These are phyloP conservation scores for Meriones psammophilus DNA, from an alignment of 2,797 vertebrate genomes.

Conservation along the genomic window DNA sequence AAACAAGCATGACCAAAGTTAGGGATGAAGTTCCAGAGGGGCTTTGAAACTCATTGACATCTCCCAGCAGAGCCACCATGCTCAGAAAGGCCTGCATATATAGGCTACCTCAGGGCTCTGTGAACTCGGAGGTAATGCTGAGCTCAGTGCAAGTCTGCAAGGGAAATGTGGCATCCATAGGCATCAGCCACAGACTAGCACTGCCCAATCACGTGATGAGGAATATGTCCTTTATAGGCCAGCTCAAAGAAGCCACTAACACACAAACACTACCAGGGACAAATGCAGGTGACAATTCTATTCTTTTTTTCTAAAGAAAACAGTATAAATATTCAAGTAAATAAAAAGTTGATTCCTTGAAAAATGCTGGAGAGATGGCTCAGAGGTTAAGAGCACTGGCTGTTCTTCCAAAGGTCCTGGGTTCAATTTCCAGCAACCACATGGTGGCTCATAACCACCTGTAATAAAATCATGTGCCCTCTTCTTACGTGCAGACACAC, in stretches of 20 bases:
- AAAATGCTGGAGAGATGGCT: no score
- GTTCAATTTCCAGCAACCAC: no score
- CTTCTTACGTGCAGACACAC: no score
- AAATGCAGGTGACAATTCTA: background rate
- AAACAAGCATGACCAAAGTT: background rate
- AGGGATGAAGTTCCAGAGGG: background rate
- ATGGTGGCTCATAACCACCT: no score
- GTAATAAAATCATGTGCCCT: no score
- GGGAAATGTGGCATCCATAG: background rate
- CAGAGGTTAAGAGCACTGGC: no score
- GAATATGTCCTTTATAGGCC: background rate
- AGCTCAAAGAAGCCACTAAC: background rate
- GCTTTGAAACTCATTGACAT: background rate
- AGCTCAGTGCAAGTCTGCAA: background rate
- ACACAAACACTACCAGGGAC: background rate
- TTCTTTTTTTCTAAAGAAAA: background rate
- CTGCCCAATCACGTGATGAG: background rate
- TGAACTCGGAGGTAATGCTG: background rate
- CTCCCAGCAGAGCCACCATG: background rate
- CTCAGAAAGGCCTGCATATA: background rate
- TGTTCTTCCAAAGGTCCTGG: no score
- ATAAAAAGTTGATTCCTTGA: background rate
- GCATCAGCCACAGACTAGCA: background rate
- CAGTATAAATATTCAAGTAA: background rate
- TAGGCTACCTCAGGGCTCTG: background rate